Base-by-base conservation (phyloP, 37 sponge, comb jelly and placozoan species). In the Mnemiopsis leidyi region DNA sequence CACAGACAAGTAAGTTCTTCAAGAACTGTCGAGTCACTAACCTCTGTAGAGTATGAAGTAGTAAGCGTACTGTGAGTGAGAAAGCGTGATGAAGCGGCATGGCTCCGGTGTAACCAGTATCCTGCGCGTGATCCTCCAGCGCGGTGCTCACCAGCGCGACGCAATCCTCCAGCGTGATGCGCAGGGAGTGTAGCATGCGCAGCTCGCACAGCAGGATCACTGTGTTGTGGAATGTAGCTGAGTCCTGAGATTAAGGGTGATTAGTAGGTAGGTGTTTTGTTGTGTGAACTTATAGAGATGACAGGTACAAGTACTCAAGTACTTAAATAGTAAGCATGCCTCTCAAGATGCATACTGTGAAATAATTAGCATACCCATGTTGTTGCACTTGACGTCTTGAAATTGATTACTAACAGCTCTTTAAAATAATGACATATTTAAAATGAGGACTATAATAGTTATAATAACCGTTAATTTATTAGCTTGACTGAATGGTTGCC, bases 11-110 rank as follows among this genome's bases (percentile, higher is more conserved):
- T n/a, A n/a, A n/a, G n/a, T n/a, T n/a, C n/a, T n/a, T n/a, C n/a
- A 69, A 69, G 28, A 16, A n/a, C n/a, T n/a, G 1, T 69, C 23
- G 73, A 25, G 21, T 3, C 73, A 69, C 73, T 69, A 3, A 69
- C 79, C 79, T 77, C 36, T 77, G 79, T 34, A 77, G 26, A 32
- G 32, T 32, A 32, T 77, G 79, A 20, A 31, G 79, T 28, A 77
- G 79, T 32, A 77, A 31, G 32, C 79, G 26, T 28, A 77, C 9
- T 34, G 79, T 32, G 36, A 77, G 79, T 1, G 79, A 33, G 79
- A 77, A 77, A 36, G 79, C 1, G 79, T 77, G 79, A 20, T 77
- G 79, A 3, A 77, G 79, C 0, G 79, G 79, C 1, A 77, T 28
- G 18, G 32, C 35, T 18, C 79, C 79, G 0, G 20, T 34, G 35